Base-by-base conservation (phyloP, 2,888 invertebrate species). In the Chalcosyrphus nemorum region DNA sequence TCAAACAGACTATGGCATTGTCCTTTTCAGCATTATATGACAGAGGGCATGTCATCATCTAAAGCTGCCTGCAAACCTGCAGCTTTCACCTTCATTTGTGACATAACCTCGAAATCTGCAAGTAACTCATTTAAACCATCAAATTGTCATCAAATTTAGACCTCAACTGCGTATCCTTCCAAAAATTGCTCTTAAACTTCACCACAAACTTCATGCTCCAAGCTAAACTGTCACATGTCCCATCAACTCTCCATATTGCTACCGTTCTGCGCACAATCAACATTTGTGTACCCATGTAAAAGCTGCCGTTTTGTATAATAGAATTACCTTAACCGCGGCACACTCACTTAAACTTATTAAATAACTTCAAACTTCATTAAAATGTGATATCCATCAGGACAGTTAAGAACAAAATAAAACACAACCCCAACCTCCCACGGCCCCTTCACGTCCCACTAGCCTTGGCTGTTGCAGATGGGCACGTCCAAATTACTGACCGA, bases 401-500 rank as follows among this genome's bases (percentile, higher is more conserved):
- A 76, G 70, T 70, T 70, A 50, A 74, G 54, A 52, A n/a, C n/a
- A n/a, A n/a, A n/a, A n/a, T n/a, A n/a, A n/a, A n/a, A n/a, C n/a
- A n/a, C n/a, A n/a, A n/a, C n/a, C 27, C 43, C 75, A 65, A 43
- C 45, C 56, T 47, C 27, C 45, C 38, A 29, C 66, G 9, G 13
- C 32, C 54, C 56, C 19, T 13, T n/a, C n/a, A n/a, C 52, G 9
- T 38, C 41, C 7, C 9, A 4, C 17, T 13, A n/a, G 15, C 27
- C 24, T 29, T 9, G 41, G 29, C 63, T 57, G 15, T 47, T 68
- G 35, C 76, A 68, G 78, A 72, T 78, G 82, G 74, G 54, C 82
- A 84, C 82, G 82, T 84, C 63, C 78, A 78, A 68, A 78, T 78
- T 78, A 57, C 74, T 75, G 80, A 54, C 84, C 74, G 74, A 78